Base-by-base conservation (phyloP, 2,888 invertebrate species). In the Leptarthrus brevirostris region DNA sequence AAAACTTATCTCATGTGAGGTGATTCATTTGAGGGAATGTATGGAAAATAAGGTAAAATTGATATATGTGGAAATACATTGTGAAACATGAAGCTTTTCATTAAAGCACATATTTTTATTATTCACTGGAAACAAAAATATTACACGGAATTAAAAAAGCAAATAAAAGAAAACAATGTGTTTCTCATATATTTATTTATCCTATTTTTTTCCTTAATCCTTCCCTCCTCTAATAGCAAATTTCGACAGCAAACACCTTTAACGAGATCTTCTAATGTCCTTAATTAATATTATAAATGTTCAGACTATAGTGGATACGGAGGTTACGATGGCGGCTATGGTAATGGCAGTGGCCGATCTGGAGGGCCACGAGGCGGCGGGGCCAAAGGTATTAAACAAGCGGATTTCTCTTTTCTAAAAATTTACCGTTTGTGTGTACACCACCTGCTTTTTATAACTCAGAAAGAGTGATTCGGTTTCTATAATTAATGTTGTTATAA, bases 301-400 rank as follows among this genome's bases (percentile, higher is more conserved):
- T 88, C 89, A 91, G 93, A 93, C 90, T 93, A 93, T 89, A 92
- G 92, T 90, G 90, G 91, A 86, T 91, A 91, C 89, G 92, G 92
- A 89, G 92, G 91, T 89, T 93, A 92, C 90, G 92, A 93, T 87
- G 92, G 93, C 89, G 93, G 93, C 89, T 93, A 93, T 87, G 89
- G 87, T 87, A 84, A 82, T 86, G 91, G 92, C 88, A 92, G 93
- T 87, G 93, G 92, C 87, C 92, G 93, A 87, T 89, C 92, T 88
- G 90, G 90, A 87, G 89, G 92, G 88, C 92, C 92, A 87, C 92
- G 93, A 89, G 90, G n/a, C n/a, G n/a, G 92, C 86, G 90, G 90
- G 87, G 90, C 90, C 88, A 94, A 94, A 94, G 94, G 94, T 93
- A 93, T 83, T 77, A 75, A 53, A 24, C 49, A 75, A 74, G 53